A percentile compares a stretch with the other conserved stretches of the same genome.
These are phyloP conservation scores for Pluvianellus socialis DNA, from an alignment of 2,113 vertebrate genomes.

Conservation along the genomic window DNA sequence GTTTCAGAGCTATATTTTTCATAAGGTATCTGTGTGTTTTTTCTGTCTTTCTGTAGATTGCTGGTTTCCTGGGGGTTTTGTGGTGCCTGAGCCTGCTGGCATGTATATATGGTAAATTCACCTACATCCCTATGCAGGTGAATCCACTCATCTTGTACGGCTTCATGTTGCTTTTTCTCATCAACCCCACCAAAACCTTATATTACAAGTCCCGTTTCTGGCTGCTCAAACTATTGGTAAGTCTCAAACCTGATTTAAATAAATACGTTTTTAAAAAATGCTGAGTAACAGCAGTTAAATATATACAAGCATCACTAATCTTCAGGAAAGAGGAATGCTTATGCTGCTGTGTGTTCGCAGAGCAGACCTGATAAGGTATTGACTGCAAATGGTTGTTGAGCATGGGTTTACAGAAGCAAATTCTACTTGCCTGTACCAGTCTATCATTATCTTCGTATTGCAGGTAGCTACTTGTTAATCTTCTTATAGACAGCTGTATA, in stretches of 20 bases:
- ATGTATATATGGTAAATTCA: constrained; percentile 88
- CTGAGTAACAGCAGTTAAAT: neutral
- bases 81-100: constrained; percentile 97
- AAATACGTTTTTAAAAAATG: neutral
- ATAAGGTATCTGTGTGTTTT: neutral
- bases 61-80: constrained; percentile 94
- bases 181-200: constrained; percentile 96
- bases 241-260: constrained; percentile 48
- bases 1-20: neutral
- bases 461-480: neutral
- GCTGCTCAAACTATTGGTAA: constrained; percentile 97
- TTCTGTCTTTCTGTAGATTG: constrained; percentile 79
- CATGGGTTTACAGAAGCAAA: neutral
- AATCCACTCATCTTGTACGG: constrained; percentile 95
- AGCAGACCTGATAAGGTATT: neutral
- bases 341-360: neutral
- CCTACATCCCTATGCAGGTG: constrained; percentile 87
- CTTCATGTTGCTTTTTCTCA: constrained; percentile 96
- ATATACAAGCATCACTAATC: neutral
- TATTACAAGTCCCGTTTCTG: constrained; percentile 99
- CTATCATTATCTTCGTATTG: neutral
- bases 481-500: neutral
- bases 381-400: neutral
- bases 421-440: neutral
- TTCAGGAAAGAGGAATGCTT: neutral